Evolutionary conservation across 2,888 invertebrate genomes (phyloP).

Genomic region (Molorchus minor): DNA sequence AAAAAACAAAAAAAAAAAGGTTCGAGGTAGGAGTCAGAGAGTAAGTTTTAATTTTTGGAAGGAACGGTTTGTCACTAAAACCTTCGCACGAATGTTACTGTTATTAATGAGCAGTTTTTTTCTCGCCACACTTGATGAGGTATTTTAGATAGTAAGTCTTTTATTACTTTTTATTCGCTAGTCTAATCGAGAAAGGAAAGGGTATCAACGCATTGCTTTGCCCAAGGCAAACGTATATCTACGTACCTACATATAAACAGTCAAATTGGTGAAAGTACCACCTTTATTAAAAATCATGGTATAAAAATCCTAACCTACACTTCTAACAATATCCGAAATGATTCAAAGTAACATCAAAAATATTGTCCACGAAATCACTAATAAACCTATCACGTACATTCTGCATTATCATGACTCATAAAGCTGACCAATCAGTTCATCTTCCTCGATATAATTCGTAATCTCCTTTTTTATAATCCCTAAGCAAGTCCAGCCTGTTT

Average conservation of each 20-base stretch:
- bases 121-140: too few relatives aligned
- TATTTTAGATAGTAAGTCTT: too few relatives aligned
- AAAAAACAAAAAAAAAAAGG: too few relatives aligned
- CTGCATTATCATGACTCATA: constrained; percentile 5
- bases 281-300: constrained; percentile 22
- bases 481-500: constrained; percentile 44
- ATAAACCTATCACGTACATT: constrained; percentile 10
- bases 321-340: constrained; percentile 17
- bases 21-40: too few relatives aligned
- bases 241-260: neutral
- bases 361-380: constrained; percentile 26
- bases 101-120: too few relatives aligned
- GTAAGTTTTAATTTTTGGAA: too few relatives aligned
- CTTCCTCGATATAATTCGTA: constrained; percentile 46
- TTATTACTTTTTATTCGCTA: too few relatives aligned
- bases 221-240: neutral
- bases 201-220: neutral
- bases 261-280: neutral
- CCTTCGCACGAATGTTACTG: too few relatives aligned
- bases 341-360: constrained; percentile 19
- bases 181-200: neutral
- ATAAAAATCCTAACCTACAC: constrained; percentile 20
- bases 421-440: constrained; percentile 40
- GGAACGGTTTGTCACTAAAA: too few relatives aligned
- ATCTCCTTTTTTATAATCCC: constrained; percentile 46